Base-by-base conservation (phyloP, 2,113 vertebrate genomes). In the Mungos mungo region DNA sequence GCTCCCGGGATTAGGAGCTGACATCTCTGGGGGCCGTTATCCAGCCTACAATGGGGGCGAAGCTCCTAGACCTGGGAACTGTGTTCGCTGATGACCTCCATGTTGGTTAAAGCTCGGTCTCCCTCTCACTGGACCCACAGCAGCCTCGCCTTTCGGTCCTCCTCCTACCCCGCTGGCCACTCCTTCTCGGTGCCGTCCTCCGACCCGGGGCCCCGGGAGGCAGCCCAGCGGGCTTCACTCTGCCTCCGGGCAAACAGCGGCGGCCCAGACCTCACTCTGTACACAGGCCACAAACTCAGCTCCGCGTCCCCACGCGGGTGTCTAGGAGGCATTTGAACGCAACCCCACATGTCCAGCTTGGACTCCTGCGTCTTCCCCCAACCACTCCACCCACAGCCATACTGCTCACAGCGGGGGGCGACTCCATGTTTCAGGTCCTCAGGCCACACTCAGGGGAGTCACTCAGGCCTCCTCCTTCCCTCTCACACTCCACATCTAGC, bases 41-140 rank as follows among this genome's bases (percentile, higher is more conserved):
- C 80, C 82, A 87, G 41, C 18, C 33, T 25, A 0, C 52, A 25
- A 8, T 0, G 5, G 29, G 6, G 18, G 23, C 2, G 3, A 31
- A 85, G 54, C 6, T 25, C 47, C 38, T 31, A 47, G 57, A 79
- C 60, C 16, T 3, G 5, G 31, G 27, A 35, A 35, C 13, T 1
- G 21, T 12, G 0, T 21, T 52, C 35, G 1, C 13, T 0, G 76
- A 21, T 10, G 85, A n/a, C n/a, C 16, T 18, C 45, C 21, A 1
- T 13, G 15, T 38, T 15, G 31, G 50, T 13, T 14, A 15, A 10
- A 19, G 38, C 47, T 79, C 72, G 1, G 60, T 57, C 60, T 50
- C 27, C 29, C 14, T 57, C 88, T 85, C 0, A 31, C 57, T 45
- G 31, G 60, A 31, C 35, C 60, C 35, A 9, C 0, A 0, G 6